Conservation (phyloP, 2,113 vertebrate species). For the Equus przewalskii region DNA sequence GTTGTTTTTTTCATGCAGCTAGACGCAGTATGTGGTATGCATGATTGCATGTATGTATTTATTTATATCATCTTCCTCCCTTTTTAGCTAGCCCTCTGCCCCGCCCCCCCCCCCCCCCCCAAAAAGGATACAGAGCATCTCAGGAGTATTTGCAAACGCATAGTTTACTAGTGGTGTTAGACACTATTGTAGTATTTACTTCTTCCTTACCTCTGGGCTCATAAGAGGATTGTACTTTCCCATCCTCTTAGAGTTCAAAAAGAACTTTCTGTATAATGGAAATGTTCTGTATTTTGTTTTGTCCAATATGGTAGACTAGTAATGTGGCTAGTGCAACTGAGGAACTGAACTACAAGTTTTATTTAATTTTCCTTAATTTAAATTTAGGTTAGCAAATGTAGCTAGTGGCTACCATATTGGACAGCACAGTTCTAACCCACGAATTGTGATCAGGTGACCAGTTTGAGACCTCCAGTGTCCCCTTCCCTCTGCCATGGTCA, state of each 20-base stretch:
- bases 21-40: background rate
- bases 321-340: background rate
- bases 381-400: background rate
- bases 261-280: background rate
- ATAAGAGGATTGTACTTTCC: background rate
- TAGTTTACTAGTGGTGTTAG: background rate
- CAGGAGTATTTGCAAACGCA: background rate
- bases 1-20: background rate
- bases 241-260: background rate
- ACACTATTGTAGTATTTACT: background rate
- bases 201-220: background rate
- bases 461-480: background rate
- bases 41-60: background rate
- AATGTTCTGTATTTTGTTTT: background rate
- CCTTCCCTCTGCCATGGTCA: background rate
- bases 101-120: background rate
- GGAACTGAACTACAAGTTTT: background rate
- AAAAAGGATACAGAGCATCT: background rate
- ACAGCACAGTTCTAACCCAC: background rate
- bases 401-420: background rate
- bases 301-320: background rate
- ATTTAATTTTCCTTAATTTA: constrained; percentile 12
- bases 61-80: background rate
- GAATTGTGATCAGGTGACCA: background rate
- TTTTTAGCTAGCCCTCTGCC: background rate